Evolutionary conservation across 2,888 invertebrate species (phyloP), one percentile per base, ranked within the genome.

Genomic region (Orthonevra nobilis): DNA sequence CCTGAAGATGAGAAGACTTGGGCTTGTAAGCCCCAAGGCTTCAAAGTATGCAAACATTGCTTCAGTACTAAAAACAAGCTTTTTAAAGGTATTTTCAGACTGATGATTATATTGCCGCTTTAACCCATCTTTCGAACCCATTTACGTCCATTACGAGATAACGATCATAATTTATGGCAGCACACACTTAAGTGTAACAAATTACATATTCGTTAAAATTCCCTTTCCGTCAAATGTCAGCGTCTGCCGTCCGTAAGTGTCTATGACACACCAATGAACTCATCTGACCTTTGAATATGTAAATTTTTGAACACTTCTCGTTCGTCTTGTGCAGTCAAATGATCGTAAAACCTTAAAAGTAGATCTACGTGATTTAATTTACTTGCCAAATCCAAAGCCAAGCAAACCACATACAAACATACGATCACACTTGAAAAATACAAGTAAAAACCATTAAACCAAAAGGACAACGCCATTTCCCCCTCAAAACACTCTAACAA

Each of bases 301-400:
- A 10, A 20, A 7, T 14, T 12, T 26, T 30, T 36, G n/a, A n/a
- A n/a, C n/a, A n/a, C n/a, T n/a, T n/a, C n/a, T n/a, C n/a, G n/a
- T n/a, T n/a, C n/a, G n/a, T n/a, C n/a, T 30, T 36, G 17, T 36
- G 12, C 17, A 61, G 17, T 61, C 60, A 46, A 23, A 36, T 48
- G 36, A 23, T 61, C 36, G 6, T 48, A 58, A 68, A 68, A 58
- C 28, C 30, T 46, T 2, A 28, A 66, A 46, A 32, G 36, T n/a
- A 68, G 58, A 58, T 58, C 48, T 48, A 68, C 68, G 68, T 68
- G 68, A 38, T 56, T 23, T 48, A 32, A 58, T 68, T 58, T n/a
- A 12, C 5, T 48, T 48, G 48, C 68, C 20, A 30, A 68, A 46
- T 30, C 36, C 44, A 54, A 52, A 14, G 26, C 19, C 30, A n/a